Conservation (phyloP, 2,113 vertebrate genomes). For the Mesembrinibis cayennensis region DNA sequence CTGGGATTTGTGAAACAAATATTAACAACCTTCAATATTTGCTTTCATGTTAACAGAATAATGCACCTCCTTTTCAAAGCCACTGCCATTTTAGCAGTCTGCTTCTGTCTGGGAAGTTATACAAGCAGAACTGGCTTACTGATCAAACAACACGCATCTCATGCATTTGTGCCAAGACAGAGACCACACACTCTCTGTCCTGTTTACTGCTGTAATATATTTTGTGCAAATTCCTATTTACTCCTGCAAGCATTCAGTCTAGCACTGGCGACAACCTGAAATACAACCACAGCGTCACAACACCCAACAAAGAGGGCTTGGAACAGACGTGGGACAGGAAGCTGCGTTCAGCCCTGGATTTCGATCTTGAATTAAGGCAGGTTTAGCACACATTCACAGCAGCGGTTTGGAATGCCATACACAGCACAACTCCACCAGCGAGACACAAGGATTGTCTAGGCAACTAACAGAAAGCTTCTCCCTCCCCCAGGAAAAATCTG, state of each 20-base stretch:
- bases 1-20: not conserved
- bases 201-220: too few relatives aligned
- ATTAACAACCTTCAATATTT: not conserved
- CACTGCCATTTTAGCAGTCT: not conserved
- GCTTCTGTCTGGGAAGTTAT: not conserved
- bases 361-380: not conserved
- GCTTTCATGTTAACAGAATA: not conserved
- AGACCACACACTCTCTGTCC: not conserved
- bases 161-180: not conserved
- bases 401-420: slow-evolving; percentile 2
- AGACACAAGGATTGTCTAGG: not conserved
- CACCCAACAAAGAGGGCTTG: not conserved
- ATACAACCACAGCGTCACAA: accelerated
- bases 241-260: not conserved
- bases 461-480: not conserved
- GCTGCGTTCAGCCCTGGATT: not conserved
- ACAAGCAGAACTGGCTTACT: not conserved
- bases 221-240: not conserved
- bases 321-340: not conserved
- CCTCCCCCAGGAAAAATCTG: not conserved
- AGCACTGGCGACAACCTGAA: accelerated
- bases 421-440: not conserved
- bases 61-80: not conserved
- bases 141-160: not conserved
- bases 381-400: not conserved